These are phyloP conservation scores for Nothoprocta perdicaria DNA, from an alignment of 2,113 vertebrate genomes.

Conservation along the genomic window DNA sequence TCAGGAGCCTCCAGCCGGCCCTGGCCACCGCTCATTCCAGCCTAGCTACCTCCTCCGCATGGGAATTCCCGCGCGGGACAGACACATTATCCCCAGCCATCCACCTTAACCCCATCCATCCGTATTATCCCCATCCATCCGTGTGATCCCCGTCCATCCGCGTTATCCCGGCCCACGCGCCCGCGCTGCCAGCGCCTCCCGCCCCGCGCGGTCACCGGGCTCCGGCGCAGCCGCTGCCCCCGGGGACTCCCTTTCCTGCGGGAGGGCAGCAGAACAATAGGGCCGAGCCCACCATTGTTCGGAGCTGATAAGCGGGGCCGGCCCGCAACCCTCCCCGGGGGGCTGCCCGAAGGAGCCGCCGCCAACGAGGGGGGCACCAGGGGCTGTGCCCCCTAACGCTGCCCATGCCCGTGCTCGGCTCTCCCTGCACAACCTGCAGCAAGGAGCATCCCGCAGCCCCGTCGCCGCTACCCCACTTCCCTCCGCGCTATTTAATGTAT, in stretches of 20 bases:
- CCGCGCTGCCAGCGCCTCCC: too few relatives aligned
- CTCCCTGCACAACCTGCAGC: too few relatives aligned
- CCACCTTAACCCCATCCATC: background rate
- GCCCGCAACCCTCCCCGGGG: constrained; percentile 16
- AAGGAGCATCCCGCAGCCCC: background rate
- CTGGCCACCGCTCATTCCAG: background rate
- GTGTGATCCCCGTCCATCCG: background rate
- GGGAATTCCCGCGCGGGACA: background rate
- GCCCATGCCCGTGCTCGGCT: too few relatives aligned
- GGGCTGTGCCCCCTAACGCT: too few relatives aligned
- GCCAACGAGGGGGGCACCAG: too few relatives aligned
- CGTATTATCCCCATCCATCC: background rate
- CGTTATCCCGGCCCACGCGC: too few relatives aligned
- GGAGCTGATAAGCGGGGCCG: constrained; percentile 35
- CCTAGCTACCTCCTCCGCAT: background rate
- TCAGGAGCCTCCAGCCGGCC: background rate
- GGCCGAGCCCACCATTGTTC: constrained; percentile 65
- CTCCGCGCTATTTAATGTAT: background rate
- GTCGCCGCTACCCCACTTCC: background rate
- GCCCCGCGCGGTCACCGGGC: background rate
- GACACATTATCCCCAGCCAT: too few relatives aligned
- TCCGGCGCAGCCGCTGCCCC: constrained; percentile 1
- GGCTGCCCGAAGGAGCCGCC: too few relatives aligned
- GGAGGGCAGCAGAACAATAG: constrained; percentile 57
- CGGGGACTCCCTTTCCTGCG: constrained; percentile 30